These are phyloP conservation scores for Dinothrombium tinctorium DNA, from an alignment of 1,140 invertebrate species.

Conservation along the genomic window DNA sequence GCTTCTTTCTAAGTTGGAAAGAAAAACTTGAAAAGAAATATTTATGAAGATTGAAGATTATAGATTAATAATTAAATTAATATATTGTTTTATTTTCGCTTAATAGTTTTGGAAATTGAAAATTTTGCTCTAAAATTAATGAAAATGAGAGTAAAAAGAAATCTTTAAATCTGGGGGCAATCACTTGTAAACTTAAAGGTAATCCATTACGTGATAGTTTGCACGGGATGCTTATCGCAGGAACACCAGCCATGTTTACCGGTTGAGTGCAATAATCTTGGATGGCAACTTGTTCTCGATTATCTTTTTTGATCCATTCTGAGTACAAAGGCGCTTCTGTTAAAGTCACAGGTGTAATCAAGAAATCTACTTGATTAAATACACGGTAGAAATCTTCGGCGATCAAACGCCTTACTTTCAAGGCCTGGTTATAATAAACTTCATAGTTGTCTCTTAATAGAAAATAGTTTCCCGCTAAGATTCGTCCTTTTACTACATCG, in stretches of 20 bases:
- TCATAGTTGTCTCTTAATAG: slow-evolving; percentile 68
- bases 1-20: too few relatives aligned
- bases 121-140: slow-evolving; percentile 51
- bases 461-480: slow-evolving; percentile 90
- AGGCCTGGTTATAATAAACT: slow-evolving; percentile 69
- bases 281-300: slow-evolving; percentile 55
- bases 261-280: slow-evolving; percentile 89
- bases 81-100: too few relatives aligned
- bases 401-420: slow-evolving; percentile 68
- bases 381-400: slow-evolving; percentile 58
- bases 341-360: slow-evolving; percentile 77
- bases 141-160: slow-evolving; percentile 47
- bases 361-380: slow-evolving; percentile 41
- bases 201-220: slow-evolving; percentile 42
- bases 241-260: slow-evolving; percentile 80
- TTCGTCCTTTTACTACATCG: slow-evolving; percentile 70
- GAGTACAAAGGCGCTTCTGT: slow-evolving; percentile 49
- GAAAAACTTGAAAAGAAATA: too few relatives aligned
- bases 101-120: slow-evolving; percentile 39
- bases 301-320: slow-evolving; percentile 53
- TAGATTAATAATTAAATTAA: too few relatives aligned
- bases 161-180: slow-evolving; percentile 55
- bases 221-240: slow-evolving; percentile 69
- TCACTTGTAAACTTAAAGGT: slow-evolving; percentile 78
- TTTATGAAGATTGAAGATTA: too few relatives aligned